Base-by-base conservation (phyloP, 1,140 invertebrate genomes). In the Hesperophylax magnus region DNA sequence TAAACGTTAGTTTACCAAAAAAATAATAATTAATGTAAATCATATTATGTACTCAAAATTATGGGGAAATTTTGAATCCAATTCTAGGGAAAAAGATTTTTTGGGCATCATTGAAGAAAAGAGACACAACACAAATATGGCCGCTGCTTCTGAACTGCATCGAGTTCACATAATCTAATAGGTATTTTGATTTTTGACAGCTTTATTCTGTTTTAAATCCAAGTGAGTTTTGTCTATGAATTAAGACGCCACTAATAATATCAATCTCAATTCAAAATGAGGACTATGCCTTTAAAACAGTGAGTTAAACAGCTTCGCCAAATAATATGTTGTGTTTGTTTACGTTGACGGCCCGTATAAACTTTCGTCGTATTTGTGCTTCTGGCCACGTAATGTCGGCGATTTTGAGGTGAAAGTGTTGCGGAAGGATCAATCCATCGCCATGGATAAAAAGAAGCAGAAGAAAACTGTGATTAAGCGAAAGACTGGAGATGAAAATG, bases 401-500 rank as follows among this genome's bases (percentile, higher is more conserved):
- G 53, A 63, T 63, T 61, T 20, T 60, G 14, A 58, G 58, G 34
- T 65, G 76, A 65, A 77, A 52, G 22, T 15, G 18, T 24, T 27
- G 22, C 80, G 84, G 85, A 85, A 80, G 82, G 18, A 52, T 39
- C 24, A 22, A 18, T 52, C 24, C 34, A 11, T 82, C 84, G 85
- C 88, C 86, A 90, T 90, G 89, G 89, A 90, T 86, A 90, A 90
- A 84, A 90, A 90, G 86, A 88, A 84, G 80, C 89, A 89, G 78
- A 89, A 89, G 84, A 90, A 88, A 86, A 88, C 86, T 81, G 89
- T 89, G 22, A 88, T 88, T 60, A 90, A 90, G 85, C 85, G 89
- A n/a, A 90, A 90, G 86, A 86, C 85, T 86, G 88, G 88, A 82
- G 89, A 90, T 15, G 78, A 80, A 27, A 67, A 67, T 53, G 17